Base-by-base conservation (phyloP, 2,797 vertebrate genomes). In the Liparis tanakae region DNA sequence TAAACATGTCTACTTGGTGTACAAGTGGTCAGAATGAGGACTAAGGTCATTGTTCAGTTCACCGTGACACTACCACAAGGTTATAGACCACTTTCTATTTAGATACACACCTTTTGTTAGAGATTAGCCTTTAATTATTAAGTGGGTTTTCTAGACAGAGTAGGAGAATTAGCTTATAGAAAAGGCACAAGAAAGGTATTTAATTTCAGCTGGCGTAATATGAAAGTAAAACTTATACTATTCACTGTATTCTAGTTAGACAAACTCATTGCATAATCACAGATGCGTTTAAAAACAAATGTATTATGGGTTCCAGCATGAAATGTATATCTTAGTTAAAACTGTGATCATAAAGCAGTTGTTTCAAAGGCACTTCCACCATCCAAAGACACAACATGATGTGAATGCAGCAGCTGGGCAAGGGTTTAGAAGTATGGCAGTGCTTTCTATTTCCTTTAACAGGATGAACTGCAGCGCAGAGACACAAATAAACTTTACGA, bases 151-250 rank as follows among this genome's bases (percentile, higher is more conserved):
- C 44, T n/a, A 58, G 34, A 63, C 53, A 63, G 69, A 66, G 18
- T 18, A 76, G 67, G 58, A 72, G 61, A 84, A 85, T 74, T 7
- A 70, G 73, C 73, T 88, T 71, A 81, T 34, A 60, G 57, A 51
- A 65, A 48, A 67, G 53, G 57, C 66, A 65, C 10, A 69, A 63
- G 17, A 57, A 64, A 65, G 68, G 33, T 68, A 51, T 76, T 70
- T 84, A n/a, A 60, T 79, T 71, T 61, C 59, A 72, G 39, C 51
- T 10, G 37, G 56, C 71, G 82, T 69, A 83, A 70, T 60, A 56
- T 46, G 66, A 80, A 46, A 79, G 54, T 54, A 48, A 76, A 58
- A 70, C 10, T 76, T 72, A 76, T 59, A 69, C 54, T 60, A 72
- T 73, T 85, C 34, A 41, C 33, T 34, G 14, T n/a, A 36, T 41